Evolutionary conservation across 2,113 vertebrate species (phyloP), one percentile per base, ranked within the genome.

Genomic region (Rhagologus leucostigma): DNA sequence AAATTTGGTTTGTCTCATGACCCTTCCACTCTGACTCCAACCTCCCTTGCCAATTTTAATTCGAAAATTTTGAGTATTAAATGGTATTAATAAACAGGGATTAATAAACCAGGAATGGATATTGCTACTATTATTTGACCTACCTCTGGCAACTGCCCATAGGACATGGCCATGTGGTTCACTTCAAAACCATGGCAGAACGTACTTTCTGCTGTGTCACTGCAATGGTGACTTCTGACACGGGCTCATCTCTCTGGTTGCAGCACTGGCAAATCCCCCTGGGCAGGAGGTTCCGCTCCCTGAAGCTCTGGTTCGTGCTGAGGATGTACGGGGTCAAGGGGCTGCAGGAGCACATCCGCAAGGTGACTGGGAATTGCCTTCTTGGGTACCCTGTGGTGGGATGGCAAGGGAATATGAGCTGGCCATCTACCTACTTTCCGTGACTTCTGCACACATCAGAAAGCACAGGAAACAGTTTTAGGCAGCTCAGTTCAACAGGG

Each of bases 251-350:
- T 73, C 42, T 64, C 64, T 88, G 83, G 7, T 79, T 87, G 33
- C 95, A 99, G 99, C 99, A 99, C 86, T 99, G 99, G 99, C 99
- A 99, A 95, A 98, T 99, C 80, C 99, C 99, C 3, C 96, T 99
- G 84, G 99, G 99, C 20, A 98, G 99, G 83, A 97, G 99, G 90
- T 99, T 99, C 94, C 99, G 99, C 57, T 99, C 99, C 12, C 96
- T 99, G 87, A 99, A 99, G 97, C 90, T 99, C 97, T 99, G 99
- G 99, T 99, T 99, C 78, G 99, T 99, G 39, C 99, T 99, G 84
- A 98, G 99, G 77, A 94, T 99, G 97, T 99, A 99, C 1, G 99
- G 99, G 2, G 96, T 99, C 71, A 97, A 84, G 21, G 98, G 99
- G 22, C 98, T 99, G 92, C 99, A 99, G 97, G 98, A 98, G 39